Conservation (phyloP, 1,140 invertebrate species). For the Drosophila elegans region DNA sequence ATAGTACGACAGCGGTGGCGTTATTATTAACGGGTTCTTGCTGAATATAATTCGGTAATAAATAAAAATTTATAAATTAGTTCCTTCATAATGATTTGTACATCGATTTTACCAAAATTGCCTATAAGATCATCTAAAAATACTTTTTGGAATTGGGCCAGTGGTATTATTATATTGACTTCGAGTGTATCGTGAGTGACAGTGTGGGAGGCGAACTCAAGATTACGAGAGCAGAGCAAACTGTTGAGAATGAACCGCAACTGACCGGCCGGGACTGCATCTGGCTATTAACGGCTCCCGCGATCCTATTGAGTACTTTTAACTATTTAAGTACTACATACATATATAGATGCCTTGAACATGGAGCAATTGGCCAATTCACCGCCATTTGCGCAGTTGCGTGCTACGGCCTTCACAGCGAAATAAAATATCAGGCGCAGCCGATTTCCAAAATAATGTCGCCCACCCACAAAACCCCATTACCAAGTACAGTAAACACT, state of each 20-base stretch:
- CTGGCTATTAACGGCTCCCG: conserved; percentile 18
- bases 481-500: not conserved
- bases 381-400: conserved; percentile 43
- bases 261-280: conserved; percentile 22
- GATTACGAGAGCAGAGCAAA: conserved; percentile 6
- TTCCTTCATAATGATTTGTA: no score
- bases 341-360: conserved; percentile 15
- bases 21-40: not conserved
- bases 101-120: no score
- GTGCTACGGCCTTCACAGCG: conserved; percentile 45
- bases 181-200: not conserved
- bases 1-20: not conserved
- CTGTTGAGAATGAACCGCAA: conserved; percentile 24
- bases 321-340: conserved; percentile 20
- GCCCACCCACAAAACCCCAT: conserved; percentile 15
- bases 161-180: no score
- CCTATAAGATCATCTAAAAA: no score
- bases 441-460: conserved; percentile 30
- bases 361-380: conserved; percentile 45
- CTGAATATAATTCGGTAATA: not conserved
- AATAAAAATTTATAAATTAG: no score
- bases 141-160: no score
- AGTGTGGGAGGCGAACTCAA: conserved; percentile 11
- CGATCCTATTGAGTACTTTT: conserved; percentile 7
- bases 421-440: conserved; percentile 38